Base-by-base conservation (phyloP, 2,113 vertebrate species). In the Mola mola region DNA sequence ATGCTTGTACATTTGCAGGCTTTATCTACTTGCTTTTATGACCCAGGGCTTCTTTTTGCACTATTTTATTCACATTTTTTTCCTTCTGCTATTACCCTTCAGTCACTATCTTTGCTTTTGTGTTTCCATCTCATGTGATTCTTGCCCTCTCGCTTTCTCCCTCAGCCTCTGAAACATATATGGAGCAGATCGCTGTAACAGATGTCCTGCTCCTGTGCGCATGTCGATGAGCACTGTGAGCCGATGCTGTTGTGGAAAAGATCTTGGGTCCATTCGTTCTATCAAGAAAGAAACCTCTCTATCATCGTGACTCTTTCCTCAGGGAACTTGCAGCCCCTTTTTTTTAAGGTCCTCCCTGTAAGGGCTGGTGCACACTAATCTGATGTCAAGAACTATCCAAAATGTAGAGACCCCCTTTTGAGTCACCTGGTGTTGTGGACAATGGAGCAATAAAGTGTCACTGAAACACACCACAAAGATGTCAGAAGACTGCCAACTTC, bases 1-100 rank as follows among this genome's bases (percentile, higher is more conserved):
- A 82, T 72, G 78, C 74, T 56, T 42, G 42, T 64, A 70, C 67
- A 82, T 82, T 83, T 34, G 10, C 70, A 21, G 21, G 53, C 33
- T 73, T 58, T 73, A 71, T 86, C 72, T 53, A 34, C 46, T 26
- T 16, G 22, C 44, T 65, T 57, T 62, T 63, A 72, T 75, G 76
- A 64, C 60, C 76, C 48, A 61, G 64, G 67, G 20, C 22, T 58
- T 71, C 55, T 57, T 61, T 51, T 20, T 20, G 2, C n/a, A 20
- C 17, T 20, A 1, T 17, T 64, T 40, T 72, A 31, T 46, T 44
- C 41, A 4, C 26, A 49, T 58, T 63, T 79, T 66, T 29, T 34
- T 62, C 20, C 8, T 26, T 71, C 10, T 29, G 48, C 33, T 68
- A 21, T 37, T 43, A 31, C 37, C 57, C 73, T 46, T 66, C 42